Percentiles rank a stretch among this genome's conserved stretches.
phyloP scores from a whole-genome alignment of 2,797 vertebrate species.

The Tarsius wallacei region DNA sequence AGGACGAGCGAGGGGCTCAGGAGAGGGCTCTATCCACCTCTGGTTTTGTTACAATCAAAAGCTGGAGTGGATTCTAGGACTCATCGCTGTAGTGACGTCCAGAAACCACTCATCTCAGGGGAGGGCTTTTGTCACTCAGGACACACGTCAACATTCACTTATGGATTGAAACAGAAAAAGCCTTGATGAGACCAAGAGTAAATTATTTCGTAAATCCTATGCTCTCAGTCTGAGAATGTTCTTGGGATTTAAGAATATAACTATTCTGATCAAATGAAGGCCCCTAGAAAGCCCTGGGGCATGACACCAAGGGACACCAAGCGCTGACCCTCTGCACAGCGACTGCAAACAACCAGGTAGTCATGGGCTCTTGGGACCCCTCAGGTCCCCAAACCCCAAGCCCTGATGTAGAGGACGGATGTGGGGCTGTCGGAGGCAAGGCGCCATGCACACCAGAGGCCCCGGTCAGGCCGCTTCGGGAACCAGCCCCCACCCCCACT shows the following conservation, averaged over 20 bases:
- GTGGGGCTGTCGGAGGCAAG: background rate
- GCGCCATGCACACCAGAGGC: background rate
- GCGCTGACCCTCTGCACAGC: background rate
- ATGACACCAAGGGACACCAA: background rate
- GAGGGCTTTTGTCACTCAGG: slow-evolving; percentile 7
- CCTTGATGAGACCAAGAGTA: background rate
- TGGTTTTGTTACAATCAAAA: background rate
- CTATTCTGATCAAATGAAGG: slow-evolving; percentile 33
- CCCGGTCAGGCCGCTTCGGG: too few relatives aligned
- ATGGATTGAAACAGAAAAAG: slow-evolving; percentile 4
- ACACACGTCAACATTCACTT: background rate
- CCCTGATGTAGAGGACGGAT: background rate
- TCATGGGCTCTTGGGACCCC: background rate
- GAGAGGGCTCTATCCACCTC: background rate
- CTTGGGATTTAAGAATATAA: slow-evolving; percentile 7
- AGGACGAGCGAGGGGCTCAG: background rate
- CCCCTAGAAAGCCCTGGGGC: background rate
- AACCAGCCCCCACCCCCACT: too few relatives aligned
- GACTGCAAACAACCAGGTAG: background rate
- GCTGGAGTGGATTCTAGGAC: background rate
- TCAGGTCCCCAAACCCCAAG: background rate
- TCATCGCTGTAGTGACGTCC: background rate
- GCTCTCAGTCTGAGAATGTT: background rate
- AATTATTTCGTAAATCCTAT: slow-evolving; percentile 29
- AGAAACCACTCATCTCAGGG: slow-evolving; percentile 27